phyloP scores from a whole-genome alignment of 2,888 invertebrate genomes.

The Halictus quadricinctus region DNA sequence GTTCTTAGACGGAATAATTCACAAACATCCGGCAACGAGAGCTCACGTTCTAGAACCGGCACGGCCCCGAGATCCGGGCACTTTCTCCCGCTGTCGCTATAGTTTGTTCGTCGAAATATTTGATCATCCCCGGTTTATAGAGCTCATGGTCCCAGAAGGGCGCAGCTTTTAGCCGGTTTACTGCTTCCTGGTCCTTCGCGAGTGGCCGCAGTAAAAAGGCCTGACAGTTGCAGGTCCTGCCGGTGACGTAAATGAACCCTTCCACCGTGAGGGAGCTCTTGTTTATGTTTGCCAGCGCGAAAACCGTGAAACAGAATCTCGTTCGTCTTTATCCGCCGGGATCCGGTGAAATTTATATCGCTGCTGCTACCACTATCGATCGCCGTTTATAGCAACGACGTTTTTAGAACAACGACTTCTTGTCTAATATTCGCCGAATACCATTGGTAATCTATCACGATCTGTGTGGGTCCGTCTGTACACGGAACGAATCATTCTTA shows the following conservation, averaged over 20 bases:
- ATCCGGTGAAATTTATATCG: not conserved
- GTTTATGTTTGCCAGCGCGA: not conserved
- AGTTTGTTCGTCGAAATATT: slow-evolving; percentile 14
- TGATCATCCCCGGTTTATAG: slow-evolving; percentile 2
- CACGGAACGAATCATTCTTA: not conserved
- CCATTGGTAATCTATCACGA: slow-evolving; percentile 2
- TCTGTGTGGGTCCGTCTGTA: not conserved
- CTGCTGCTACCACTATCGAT: not conserved
- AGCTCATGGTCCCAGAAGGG: slow-evolving; percentile 1
- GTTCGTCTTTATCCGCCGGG: not conserved
- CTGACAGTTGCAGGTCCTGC: not conserved
- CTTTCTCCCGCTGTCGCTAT: slow-evolving; percentile 15
- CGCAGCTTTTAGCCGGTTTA: slow-evolving; percentile 15
- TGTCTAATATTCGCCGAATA: not conserved
- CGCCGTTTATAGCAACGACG: not conserved
- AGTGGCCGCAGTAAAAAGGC: slow-evolving; percentile 10
- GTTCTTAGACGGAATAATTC: slow-evolving; percentile 29
- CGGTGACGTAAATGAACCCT: slow-evolving; percentile 2
- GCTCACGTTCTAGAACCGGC: not conserved
- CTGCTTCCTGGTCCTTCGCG: not conserved
- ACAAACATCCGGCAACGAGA: slow-evolving; percentile 15
- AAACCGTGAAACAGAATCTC: not conserved
- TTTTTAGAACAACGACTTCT: not conserved
- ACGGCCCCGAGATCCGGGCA: not conserved
- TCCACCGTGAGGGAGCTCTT: not conserved